Base-by-base conservation (phyloP, 1,140 invertebrate species). In the Drosophila chauvacae region DNA sequence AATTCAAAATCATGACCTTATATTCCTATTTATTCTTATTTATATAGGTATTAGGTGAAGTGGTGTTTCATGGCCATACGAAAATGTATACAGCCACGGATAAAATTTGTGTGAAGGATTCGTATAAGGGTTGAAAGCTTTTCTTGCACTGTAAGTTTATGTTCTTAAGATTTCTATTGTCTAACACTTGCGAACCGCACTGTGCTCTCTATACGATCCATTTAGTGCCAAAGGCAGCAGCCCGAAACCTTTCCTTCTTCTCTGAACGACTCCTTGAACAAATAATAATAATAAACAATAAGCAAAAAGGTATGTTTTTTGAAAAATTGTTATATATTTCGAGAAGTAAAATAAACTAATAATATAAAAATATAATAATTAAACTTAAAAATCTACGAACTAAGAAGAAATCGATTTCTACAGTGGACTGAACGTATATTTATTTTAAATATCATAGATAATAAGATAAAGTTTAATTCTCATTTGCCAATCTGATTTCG, bases 261-360 rank as follows among this genome's bases (percentile, higher is more conserved):
- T 59, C 16, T 57, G 18, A 2, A 41, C 33, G 33, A 20, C 13
- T 28, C 33, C 16, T 35, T 6, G 10, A 48, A 66, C 13, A 4
- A 33, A 59, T 33, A 44, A 41, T 41, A 41, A 45, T 41, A 41
- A 45, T 35, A 53, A 73, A 81, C 47, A 37, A 35, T 45, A 70
- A 58, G 23, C 39, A 45, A 66, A 45, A 39, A 33, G 0, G 20
- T 37, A 18, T 66, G 30, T 73, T 80, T 64, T 83, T 77, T 74
- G 58, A 63, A 75, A 83, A 87, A 83, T 77, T 88, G 84, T 87
- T 88, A 88, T 88, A 88, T 88, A 84, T 88, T 88, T 87, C 62
- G 69, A 78, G 80, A 79, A 78, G 82, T 88, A 84, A 88, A 81
- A 65, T 83, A 77, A 64, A 58, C 83, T 88, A 88, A 80, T 75